Conservation (phyloP, 2,113 vertebrate species). For the Oncorhynchus kisutch region DNA sequence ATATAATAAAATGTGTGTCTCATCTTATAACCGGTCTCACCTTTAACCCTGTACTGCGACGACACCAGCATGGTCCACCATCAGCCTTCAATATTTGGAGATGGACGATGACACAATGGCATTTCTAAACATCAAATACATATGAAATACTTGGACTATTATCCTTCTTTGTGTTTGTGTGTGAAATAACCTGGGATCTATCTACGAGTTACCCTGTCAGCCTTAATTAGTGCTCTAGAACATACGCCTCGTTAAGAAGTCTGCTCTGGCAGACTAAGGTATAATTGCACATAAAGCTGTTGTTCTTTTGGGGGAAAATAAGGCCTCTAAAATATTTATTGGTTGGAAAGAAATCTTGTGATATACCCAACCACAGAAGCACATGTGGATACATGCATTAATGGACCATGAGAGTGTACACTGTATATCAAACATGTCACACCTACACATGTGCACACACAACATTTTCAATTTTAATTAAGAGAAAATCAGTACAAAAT, state of each 20-base stretch:
- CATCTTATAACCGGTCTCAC: neutral
- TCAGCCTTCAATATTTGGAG: too few relatives aligned
- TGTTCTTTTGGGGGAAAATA: slow-evolving; percentile 1
- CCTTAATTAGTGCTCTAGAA: neutral
- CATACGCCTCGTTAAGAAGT: neutral
- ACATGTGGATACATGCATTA: neutral
- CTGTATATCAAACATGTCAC: neutral
- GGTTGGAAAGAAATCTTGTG: neutral
- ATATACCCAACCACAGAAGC: neutral
- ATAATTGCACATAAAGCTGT: neutral
- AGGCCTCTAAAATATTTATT: slow-evolving; percentile 4
- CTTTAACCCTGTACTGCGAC: neutral
- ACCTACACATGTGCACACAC: neutral
- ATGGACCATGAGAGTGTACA: neutral
- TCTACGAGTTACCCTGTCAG: neutral
- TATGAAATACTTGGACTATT: too few relatives aligned
- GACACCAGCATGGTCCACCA: too few relatives aligned
- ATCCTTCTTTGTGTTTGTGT: too few relatives aligned
- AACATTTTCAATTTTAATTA: neutral
- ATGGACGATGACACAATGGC: too few relatives aligned
- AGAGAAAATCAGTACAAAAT: slow-evolving; percentile 60
- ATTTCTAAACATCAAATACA: too few relatives aligned
- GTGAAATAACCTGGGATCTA: too few relatives aligned
- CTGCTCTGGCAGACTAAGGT: neutral
- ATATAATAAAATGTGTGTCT: too few relatives aligned